phyloP scores from a whole-genome alignment of 2,888 invertebrate genomes.

The Taphrorychus bicolor region DNA sequence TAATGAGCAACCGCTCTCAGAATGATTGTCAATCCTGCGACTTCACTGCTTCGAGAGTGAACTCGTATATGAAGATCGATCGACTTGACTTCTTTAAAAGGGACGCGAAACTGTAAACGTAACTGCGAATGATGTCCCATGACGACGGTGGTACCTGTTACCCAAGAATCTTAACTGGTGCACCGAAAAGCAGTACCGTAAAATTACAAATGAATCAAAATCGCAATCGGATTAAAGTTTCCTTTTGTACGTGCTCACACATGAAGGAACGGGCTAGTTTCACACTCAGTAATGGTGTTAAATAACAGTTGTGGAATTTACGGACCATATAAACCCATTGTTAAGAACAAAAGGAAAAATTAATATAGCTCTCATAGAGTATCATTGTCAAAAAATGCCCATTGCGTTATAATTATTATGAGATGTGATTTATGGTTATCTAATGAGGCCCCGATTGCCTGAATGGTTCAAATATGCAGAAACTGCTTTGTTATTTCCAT shows the following conservation, averaged over 20 bases:
- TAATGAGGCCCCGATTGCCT: conserved; percentile 11
- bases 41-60: conserved; percentile 3
- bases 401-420: conserved; percentile 13
- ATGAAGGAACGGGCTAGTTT: conserved; percentile 5
- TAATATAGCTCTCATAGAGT: conserved; percentile 10
- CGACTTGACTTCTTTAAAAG: conserved; percentile 1
- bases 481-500: conserved; percentile 9
- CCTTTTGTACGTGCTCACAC: conserved; percentile 11
- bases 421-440: conserved; percentile 24
- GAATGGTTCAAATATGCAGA: conserved; percentile 14
- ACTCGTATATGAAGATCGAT: conserved; percentile 3
- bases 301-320: conserved; percentile 30
- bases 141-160: background rate
- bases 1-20: conserved; percentile 23
- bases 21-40: conserved; percentile 26
- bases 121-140: background rate
- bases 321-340: conserved; percentile 24
- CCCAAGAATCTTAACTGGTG: background rate
- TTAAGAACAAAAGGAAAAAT: conserved; percentile 20
- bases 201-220: background rate
- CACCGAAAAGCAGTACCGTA: background rate
- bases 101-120: conserved; percentile 4
- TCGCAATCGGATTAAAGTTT: background rate
- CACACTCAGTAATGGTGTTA: conserved; percentile 23
- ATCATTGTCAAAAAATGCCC: conserved; percentile 18